Conservation (phyloP, 2,113 vertebrate species). For the Sebastes schlegelii region DNA sequence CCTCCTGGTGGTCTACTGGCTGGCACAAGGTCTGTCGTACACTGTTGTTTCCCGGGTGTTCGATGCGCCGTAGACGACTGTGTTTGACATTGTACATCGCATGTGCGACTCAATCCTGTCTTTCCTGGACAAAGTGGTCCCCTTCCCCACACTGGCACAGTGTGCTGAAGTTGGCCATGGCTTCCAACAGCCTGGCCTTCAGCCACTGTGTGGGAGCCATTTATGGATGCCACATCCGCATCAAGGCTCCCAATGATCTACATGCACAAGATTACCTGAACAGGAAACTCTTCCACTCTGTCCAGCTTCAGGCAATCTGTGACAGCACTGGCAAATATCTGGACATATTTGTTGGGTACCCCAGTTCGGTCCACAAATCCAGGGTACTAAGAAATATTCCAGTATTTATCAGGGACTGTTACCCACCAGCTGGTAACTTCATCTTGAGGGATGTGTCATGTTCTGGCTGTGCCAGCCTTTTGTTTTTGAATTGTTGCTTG, state of each 20-base stretch:
- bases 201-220: background rate
- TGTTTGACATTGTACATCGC: background rate
- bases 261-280: background rate
- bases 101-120: background rate
- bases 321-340: background rate
- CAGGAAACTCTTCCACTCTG: background rate
- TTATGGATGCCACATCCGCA: background rate
- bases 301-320: background rate
- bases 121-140: background rate
- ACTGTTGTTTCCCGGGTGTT: too few species aligned
- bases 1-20: background rate
- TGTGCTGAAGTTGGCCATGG: background rate
- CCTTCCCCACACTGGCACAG: background rate
- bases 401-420: too few species aligned
- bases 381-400: too few species aligned
- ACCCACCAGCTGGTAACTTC: too few species aligned
- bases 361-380: too few species aligned
- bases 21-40: background rate
- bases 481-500: too few species aligned
- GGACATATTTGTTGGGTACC: too few species aligned
- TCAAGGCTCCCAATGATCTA: background rate
- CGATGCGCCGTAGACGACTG: too few species aligned
- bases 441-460: too few species aligned
- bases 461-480: too few species aligned
- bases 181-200: background rate